Percentiles rank a stretch among this genome's conserved stretches.
Conservation (phyloP, 1,140 invertebrate genomes). For the Neocloeon triangulifer region DNA sequence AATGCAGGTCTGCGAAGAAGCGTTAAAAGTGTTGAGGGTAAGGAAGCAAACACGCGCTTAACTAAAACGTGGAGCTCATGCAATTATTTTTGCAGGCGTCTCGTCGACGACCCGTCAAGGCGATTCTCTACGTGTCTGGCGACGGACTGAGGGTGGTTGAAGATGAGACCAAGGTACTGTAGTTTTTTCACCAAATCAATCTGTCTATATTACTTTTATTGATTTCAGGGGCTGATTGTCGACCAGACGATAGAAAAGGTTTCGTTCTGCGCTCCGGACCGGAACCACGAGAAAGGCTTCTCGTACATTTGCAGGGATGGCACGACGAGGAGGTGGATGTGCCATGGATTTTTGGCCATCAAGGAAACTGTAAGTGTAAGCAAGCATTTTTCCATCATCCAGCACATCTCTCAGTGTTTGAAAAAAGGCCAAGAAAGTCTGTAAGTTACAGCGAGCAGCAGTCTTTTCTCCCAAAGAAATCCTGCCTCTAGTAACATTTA, state of each 20-base stretch:
- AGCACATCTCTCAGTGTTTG: background rate
- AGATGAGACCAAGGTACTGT: slow-evolving; percentile 77
- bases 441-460: background rate
- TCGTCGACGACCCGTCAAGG: slow-evolving; percentile 61
- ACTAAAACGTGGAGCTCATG: background rate
- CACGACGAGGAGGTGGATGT: slow-evolving; percentile 89
- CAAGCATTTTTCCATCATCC: background rate
- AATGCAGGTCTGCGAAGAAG: slow-evolving; percentile 99
- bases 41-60: slow-evolving; percentile 16
- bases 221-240: slow-evolving; percentile 66
- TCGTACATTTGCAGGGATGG: slow-evolving; percentile 78
- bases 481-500: background rate
- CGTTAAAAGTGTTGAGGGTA: slow-evolving; percentile 78
- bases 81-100: slow-evolving; percentile 45
- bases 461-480: background rate
- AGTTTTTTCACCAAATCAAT: background rate
- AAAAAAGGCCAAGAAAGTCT: background rate
- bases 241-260: slow-evolving; percentile 99
- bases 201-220: slow-evolving; percentile 3
- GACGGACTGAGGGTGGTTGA: slow-evolving; percentile 95
- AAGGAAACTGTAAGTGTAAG: slow-evolving; percentile 61
- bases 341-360: slow-evolving; percentile 91
- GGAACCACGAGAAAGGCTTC: slow-evolving; percentile 95
- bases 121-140: slow-evolving; percentile 86
- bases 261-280: slow-evolving; percentile 97